A percentile compares a stretch with the other conserved stretches of the same genome.
These are phyloP conservation scores for Chrysoperla carnea DNA, from an alignment of 1,140 invertebrate species.

Conservation along the genomic window DNA sequence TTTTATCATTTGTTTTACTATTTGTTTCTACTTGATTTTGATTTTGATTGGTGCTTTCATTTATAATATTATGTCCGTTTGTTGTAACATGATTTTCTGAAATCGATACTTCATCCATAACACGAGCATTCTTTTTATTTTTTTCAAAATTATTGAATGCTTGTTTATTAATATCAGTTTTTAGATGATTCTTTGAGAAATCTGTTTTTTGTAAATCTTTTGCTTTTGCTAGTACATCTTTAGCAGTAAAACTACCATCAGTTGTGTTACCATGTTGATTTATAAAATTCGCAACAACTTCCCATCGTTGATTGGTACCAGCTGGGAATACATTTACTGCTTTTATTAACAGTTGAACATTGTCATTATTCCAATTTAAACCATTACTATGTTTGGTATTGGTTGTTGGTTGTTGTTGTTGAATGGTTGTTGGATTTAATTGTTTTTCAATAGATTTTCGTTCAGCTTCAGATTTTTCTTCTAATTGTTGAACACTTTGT, in stretches of 20 bases:
- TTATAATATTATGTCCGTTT: constrained; percentile 3
- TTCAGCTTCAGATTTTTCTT: constrained; percentile 59
- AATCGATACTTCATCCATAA: constrained; percentile 35
- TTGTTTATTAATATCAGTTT: constrained; percentile 75
- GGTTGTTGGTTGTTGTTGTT: constrained; percentile 16
- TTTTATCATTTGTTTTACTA: constrained; percentile 1
- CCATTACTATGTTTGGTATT: constrained; percentile 24
- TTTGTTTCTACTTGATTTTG: neutral
- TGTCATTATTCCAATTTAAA: constrained; percentile 63
- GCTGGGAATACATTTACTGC: constrained; percentile 93
- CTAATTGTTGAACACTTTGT: constrained; percentile 45
- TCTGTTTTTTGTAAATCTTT: constrained; percentile 87
- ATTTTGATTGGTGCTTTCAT: neutral
- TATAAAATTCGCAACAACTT: constrained; percentile 89
- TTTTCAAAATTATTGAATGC: constrained; percentile 85
- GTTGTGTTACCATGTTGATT: constrained; percentile 63
- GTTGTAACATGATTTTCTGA: constrained; percentile 16
- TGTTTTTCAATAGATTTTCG: constrained; percentile 35
- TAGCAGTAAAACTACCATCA: constrained; percentile 42
- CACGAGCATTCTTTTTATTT: constrained; percentile 50
- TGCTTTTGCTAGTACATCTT: constrained; percentile 87
- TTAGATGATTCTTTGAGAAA: constrained; percentile 66
- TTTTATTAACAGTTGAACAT: constrained; percentile 77
- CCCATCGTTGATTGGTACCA: constrained; percentile 90
- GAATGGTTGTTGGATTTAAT: constrained; percentile 24